These are phyloP conservation scores for Stegastes partitus DNA, from an alignment of 2,113 vertebrate genomes.

Conservation along the genomic window DNA sequence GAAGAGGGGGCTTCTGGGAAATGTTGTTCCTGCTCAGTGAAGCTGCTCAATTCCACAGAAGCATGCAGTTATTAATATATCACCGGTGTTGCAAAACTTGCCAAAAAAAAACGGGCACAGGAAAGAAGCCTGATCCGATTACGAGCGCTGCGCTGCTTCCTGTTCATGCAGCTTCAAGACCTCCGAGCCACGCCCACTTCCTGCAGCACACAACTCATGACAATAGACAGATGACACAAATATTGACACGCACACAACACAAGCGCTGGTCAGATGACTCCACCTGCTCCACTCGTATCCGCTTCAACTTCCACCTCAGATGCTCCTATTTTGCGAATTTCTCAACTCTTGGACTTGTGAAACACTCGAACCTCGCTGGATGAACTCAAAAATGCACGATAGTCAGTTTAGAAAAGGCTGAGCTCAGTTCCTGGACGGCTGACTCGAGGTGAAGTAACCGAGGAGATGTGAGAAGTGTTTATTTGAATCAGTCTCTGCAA, in stretches of 20 bases:
- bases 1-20: constrained; percentile 8
- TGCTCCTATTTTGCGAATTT: background rate
- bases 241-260: background rate
- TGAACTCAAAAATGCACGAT: constrained; percentile 20
- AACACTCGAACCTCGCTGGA: constrained; percentile 30
- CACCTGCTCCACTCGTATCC: background rate
- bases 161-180: constrained; percentile 57
- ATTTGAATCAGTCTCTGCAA: too few relatives aligned
- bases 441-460: constrained; percentile 26
- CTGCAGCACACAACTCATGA: constrained; percentile 56
- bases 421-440: constrained; percentile 57
- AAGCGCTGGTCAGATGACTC: constrained; percentile 5
- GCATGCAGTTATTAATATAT: background rate
- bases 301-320: constrained; percentile 9
- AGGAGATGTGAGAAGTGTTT: constrained; percentile 14
- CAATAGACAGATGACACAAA: constrained; percentile 43
- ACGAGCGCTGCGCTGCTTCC: constrained; percentile 68
- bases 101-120: constrained; percentile 40
- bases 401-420: constrained; percentile 34
- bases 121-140: constrained; percentile 58
- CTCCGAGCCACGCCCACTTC: constrained; percentile 54
- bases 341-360: constrained; percentile 40
- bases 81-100: constrained; percentile 13
- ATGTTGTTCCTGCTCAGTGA: background rate
- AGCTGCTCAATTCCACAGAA: background rate